Evolutionary conservation across 2,113 vertebrate species (phyloP).

Genomic region (Cricetomys ansorgei): DNA sequence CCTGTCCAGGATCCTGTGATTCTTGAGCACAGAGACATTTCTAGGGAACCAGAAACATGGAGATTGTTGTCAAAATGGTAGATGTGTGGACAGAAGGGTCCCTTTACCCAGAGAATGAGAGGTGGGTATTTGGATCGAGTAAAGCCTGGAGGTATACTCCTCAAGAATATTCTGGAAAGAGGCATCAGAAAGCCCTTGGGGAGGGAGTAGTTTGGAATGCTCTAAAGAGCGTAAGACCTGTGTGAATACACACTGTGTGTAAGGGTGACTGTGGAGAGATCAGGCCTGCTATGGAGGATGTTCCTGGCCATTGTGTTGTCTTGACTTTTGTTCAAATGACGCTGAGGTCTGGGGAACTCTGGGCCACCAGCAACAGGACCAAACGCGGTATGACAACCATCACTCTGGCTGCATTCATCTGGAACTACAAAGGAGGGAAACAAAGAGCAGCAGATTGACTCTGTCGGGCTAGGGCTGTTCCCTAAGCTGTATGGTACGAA

Average conservation of each 20-base stretch:
- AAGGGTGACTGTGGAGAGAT: not conserved
- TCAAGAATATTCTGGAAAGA: not conserved
- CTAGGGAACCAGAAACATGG: not conserved
- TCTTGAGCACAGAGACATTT: not conserved
- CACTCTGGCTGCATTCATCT: rapidly evolving
- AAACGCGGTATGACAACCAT: rapidly evolving
- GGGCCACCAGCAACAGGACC: not conserved
- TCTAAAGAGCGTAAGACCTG: not conserved
- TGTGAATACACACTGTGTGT: not conserved
- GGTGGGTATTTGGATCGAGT: not conserved
- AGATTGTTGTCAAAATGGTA: not conserved
- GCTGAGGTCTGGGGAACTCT: not conserved
- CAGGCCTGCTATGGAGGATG: rapidly evolving
- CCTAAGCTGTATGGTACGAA: too few species aligned
- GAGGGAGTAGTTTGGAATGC: not conserved
- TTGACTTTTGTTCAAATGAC: not conserved
- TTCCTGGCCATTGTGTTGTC: not conserved
- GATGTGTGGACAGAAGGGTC: not conserved
- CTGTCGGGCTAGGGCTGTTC: rapidly evolving
- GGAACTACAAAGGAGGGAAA: rapidly evolving
- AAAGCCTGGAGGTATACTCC: not conserved
- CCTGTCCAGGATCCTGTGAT: not conserved
- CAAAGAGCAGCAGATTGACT: not conserved
- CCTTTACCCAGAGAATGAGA: not conserved
- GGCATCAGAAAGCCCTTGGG: not conserved